Base-by-base conservation (phyloP, 2,888 invertebrate genomes). In the Loripinus fragilis region DNA sequence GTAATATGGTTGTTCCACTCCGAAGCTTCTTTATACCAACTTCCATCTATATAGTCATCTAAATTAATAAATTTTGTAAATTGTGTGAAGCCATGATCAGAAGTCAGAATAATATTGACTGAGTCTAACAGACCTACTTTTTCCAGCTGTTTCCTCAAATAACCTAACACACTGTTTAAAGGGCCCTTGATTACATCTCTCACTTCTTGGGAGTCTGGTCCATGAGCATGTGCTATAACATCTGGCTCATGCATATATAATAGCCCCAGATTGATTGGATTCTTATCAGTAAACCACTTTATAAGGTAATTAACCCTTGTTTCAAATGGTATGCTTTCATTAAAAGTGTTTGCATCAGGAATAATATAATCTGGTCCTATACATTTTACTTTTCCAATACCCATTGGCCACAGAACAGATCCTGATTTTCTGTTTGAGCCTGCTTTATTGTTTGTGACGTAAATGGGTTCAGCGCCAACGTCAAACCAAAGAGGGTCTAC, bases 241-340 rank as follows among this genome's bases (percentile, higher is more conserved):
- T 96, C 96, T 0, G 96, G 96, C 87, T 96, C 95, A 85, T 96
- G 95, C 87, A 96, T 95, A 88, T 96, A 96, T 52, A 96, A 73
- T 93, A 96, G 94, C 1, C 95, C 95, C 73, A 96, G 93, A 94
- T 96, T 96, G 0, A 96, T 95, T 10, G 96, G 96, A 28, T 83
- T 78, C 30, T 86, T 70, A n/a, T 81, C 74, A 10, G 85, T 77
- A 73, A 93, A 90, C 92, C 91, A 91, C 8, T 86, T 67, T 12
- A 92, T 78, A 17, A 91, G 52, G 8, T 73, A 74, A 71, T 91
- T 88, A 5, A 91, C 81, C 48, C 90, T 80, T 8, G 7, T 20
- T 60, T 60, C 33, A 20, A 60, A n/a, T 33, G 12, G 12, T 38
- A 38, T 38, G 3, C 28, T 60, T 23, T 76, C 35, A 20, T 85